Evolutionary conservation across 2,888 invertebrate species (phyloP).

Genomic region (Diadegma fenestrale): DNA sequence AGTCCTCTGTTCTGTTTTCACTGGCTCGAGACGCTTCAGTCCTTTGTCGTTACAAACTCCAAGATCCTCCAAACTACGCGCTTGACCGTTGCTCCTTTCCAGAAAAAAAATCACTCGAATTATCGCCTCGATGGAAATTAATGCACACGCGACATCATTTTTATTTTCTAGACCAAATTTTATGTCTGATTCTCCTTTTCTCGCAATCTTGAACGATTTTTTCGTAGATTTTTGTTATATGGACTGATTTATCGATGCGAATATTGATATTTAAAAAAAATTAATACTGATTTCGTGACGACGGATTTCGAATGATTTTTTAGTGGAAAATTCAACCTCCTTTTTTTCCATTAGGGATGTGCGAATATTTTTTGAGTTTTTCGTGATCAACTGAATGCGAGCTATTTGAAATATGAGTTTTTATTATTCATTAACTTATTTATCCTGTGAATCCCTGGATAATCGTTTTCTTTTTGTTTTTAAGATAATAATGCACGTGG

Average conservation of each 20-base stretch:
- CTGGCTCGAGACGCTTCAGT: conserved; percentile 5
- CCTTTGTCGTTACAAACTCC: conserved; percentile 9
- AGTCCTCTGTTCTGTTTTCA: conserved; percentile 72
- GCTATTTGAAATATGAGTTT: background rate
- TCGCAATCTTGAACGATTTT: background rate
- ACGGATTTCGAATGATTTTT: conserved; percentile 13
- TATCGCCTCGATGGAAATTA: conserved; percentile 16
- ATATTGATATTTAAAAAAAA: background rate
- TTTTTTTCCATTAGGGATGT: background rate
- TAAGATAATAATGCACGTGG: background rate
- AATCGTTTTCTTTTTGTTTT: conserved; percentile 3
- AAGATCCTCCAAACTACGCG: background rate
- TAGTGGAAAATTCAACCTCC: background rate
- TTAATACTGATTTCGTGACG: conserved; percentile 16
- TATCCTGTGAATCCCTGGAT: conserved; percentile 8
- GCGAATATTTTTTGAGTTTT: conserved; percentile 21
- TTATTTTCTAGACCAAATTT: background rate
- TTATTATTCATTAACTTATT: background rate
- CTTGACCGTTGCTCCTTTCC: background rate
- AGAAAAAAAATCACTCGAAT: conserved; percentile 20
- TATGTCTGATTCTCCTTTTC: background rate
- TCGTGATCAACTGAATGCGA: conserved; percentile 16
- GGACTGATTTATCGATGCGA: background rate
- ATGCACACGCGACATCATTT: conserved; percentile 8
- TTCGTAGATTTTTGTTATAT: background rate